Percentiles rank a stretch among this genome's conserved stretches.
Evolutionary conservation across 2,888 invertebrate genomes (phyloP).

Genomic region (Drosophila sordidapex): DNA sequence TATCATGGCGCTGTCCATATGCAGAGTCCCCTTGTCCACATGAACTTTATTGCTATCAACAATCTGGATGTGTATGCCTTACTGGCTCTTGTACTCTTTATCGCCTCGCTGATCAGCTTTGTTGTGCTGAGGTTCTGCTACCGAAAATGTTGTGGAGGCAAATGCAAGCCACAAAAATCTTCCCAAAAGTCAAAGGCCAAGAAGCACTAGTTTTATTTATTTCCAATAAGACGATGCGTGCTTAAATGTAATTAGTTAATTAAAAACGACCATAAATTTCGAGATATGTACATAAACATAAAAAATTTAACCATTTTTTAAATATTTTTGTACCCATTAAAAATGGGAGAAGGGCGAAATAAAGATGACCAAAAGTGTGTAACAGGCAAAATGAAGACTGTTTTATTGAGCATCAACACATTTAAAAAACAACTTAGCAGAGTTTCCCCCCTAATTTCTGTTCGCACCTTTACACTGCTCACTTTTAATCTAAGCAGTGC

Average conservation of each 20-base stretch:
- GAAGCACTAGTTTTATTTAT: slow-evolving; percentile 46
- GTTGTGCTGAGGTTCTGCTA: slow-evolving; percentile 54
- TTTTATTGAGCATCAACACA: no score
- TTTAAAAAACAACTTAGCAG: no score
- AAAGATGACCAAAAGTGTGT: neutral
- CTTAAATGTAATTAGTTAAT: slow-evolving; percentile 4
- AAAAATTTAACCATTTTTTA: neutral
- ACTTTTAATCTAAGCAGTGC: no score
- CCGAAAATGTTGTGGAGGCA: slow-evolving; percentile 51
- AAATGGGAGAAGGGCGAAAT: neutral
- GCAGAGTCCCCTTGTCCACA: slow-evolving; percentile 85
- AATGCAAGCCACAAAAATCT: slow-evolving; percentile 46
- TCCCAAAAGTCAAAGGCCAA: slow-evolving; percentile 59
- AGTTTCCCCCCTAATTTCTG: no score
- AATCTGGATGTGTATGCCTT: slow-evolving; percentile 85
- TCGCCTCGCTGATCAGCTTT: slow-evolving; percentile 39
- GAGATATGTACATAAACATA: neutral
- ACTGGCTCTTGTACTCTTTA: slow-evolving; percentile 34
- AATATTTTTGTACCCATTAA: neutral
- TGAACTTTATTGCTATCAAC: slow-evolving; percentile 84
- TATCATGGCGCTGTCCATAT: slow-evolving; percentile 86
- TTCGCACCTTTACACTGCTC: no score
- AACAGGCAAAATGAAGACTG: no score
- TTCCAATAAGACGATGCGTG: slow-evolving; percentile 15
- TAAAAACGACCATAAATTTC: slow-evolving; percentile 12